Percentiles rank a stretch among this genome's conserved stretches.
phyloP scores from a whole-genome alignment of 2,888 invertebrate species.

The Lobophora halterata region DNA sequence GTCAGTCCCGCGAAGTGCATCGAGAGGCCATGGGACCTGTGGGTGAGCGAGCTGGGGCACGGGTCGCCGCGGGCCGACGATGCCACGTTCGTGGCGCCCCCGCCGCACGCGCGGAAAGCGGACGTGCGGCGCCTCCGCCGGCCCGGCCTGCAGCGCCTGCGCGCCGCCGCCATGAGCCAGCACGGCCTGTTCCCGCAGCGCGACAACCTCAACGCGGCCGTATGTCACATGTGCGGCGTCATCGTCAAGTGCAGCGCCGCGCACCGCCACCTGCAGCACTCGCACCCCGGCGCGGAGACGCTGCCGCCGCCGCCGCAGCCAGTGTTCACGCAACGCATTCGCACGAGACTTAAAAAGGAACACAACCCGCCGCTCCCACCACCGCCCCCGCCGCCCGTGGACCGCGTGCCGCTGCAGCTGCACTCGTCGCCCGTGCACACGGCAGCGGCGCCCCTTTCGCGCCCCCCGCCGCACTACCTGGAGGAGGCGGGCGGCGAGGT shows the following conservation, averaged over 20 bases:
- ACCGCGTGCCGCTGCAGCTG: conserved; percentile 58
- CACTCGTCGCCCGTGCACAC: conserved; percentile 60
- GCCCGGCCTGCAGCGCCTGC: conserved; percentile 77
- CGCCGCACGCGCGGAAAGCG: conserved; percentile 59
- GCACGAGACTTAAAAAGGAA: conserved; percentile 70
- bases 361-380: conserved; percentile 50
- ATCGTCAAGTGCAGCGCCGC: conserved; percentile 90
- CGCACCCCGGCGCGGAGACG: conserved; percentile 69
- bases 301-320: conserved; percentile 72
- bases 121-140: conserved; percentile 54
- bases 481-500: conserved; percentile 66
- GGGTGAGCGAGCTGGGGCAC: conserved; percentile 75
- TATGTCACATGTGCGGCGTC: conserved; percentile 89
- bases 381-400: conserved; percentile 49
- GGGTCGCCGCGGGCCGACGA: conserved; percentile 69
- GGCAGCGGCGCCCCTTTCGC: conserved; percentile 62
- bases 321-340: conserved; percentile 50
- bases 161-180: conserved; percentile 84
- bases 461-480: conserved; percentile 58
- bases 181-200: conserved; percentile 90
- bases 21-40: conserved; percentile 77
- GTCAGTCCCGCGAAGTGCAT: conserved; percentile 74
- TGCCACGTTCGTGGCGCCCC: conserved; percentile 51
- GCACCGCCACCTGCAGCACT: conserved; percentile 85
- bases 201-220: conserved; percentile 87